Percentiles rank a stretch among this genome's conserved stretches.
Evolutionary conservation across 1,140 invertebrate species (phyloP).

Genomic region (Cyrtorhinus lividipennis): DNA sequence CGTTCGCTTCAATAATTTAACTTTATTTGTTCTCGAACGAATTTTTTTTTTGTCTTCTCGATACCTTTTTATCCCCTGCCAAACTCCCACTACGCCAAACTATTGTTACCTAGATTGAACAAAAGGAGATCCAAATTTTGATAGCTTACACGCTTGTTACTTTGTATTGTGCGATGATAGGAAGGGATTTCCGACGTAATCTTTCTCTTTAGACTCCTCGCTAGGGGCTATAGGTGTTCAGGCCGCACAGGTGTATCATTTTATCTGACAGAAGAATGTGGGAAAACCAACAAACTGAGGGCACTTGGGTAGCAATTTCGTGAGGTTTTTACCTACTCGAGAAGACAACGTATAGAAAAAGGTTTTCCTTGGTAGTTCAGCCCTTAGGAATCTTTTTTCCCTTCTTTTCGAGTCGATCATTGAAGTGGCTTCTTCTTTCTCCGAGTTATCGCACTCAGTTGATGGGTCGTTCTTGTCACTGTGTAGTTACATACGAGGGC

Average conservation of each 20-base stretch:
- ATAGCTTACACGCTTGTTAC: background rate
- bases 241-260: background rate
- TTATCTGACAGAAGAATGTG: background rate
- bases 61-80: background rate
- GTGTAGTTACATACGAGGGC: no score
- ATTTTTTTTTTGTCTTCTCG: background rate
- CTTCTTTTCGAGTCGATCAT: no score
- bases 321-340: no score
- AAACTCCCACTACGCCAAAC: background rate
- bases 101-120: background rate
- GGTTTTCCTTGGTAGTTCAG: no score
- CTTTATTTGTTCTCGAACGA: background rate
- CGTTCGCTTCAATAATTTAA: background rate
- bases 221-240: background rate
- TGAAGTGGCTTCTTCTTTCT: no score
- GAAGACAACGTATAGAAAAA: no score
- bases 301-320: background rate
- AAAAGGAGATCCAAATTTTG: background rate
- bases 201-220: no score
- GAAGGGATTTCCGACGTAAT: background rate
- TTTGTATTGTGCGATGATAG: background rate
- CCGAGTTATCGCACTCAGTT: no score
- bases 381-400: no score
- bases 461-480: no score
- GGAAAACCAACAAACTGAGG: slow-evolving; percentile 5